These are phyloP conservation scores for Cryptomyrus ogoouensis DNA, from an alignment of 2,113 vertebrate species.

Conservation along the genomic window DNA sequence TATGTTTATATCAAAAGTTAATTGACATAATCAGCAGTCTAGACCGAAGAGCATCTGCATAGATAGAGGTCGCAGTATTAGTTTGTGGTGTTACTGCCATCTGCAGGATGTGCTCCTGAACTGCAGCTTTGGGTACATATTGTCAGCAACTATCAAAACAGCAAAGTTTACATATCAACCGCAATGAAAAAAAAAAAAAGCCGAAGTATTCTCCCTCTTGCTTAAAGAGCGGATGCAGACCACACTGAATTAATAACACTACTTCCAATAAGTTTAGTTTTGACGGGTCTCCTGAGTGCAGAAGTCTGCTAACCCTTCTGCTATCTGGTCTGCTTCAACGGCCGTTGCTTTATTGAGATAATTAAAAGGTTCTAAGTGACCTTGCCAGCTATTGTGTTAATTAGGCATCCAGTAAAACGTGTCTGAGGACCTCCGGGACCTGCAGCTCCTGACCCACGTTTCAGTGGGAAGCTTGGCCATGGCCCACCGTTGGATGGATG, in stretches of 20 bases:
- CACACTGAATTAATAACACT: background rate
- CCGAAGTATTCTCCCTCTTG: background rate
- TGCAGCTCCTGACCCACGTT: background rate
- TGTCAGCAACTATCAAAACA: background rate
- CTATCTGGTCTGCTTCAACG: background rate
- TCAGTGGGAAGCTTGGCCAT: background rate
- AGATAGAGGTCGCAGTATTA: background rate
- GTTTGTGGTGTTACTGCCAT: conserved; percentile 11
- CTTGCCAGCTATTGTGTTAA: background rate
- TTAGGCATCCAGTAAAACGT: background rate
- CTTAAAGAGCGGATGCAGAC: background rate
- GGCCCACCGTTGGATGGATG: background rate
- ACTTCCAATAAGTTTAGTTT: background rate
- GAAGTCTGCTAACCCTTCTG: background rate
- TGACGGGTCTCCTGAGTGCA: background rate
- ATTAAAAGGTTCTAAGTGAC: background rate
- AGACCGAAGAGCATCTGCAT: background rate
- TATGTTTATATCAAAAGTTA: background rate
- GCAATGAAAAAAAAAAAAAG: background rate
- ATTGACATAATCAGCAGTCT: background rate
- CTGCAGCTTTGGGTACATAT: background rate
- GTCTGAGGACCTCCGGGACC: background rate
- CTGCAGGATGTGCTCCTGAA: conserved; percentile 8
- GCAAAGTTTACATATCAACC: background rate
- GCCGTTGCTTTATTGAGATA: background rate